Evolutionary conservation across 2,797 vertebrate genomes (phyloP).

Genomic region (Chelidonichthys spinosus): DNA sequence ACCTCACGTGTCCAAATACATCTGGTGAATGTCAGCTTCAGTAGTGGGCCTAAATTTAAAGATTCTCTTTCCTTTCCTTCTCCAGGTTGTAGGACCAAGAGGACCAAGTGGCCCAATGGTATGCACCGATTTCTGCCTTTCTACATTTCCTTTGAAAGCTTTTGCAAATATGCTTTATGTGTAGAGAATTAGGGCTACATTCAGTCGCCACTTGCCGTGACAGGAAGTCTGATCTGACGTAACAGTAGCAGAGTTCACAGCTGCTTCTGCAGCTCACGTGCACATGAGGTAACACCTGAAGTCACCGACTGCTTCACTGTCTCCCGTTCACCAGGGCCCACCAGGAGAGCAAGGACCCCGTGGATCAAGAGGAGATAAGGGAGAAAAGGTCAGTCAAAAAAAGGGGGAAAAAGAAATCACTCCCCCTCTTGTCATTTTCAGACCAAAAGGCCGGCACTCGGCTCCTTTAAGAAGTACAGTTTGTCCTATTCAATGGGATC

Average conservation of each 20-base stretch:
- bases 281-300: slow-evolving; percentile 32
- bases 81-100: slow-evolving; percentile 92
- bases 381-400: slow-evolving; percentile 88
- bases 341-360: slow-evolving; percentile 92
- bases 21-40: slow-evolving; percentile 22
- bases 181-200: neutral
- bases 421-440: slow-evolving; percentile 25
- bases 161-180: slow-evolving; percentile 1
- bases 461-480: slow-evolving; percentile 34
- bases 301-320: slow-evolving; percentile 30
- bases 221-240: slow-evolving; percentile 30
- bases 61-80: slow-evolving; percentile 12
- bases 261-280: slow-evolving; percentile 19
- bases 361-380: slow-evolving; percentile 91
- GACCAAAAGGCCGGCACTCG: slow-evolving; percentile 1
- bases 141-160: neutral
- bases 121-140: slow-evolving; percentile 28
- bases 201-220: slow-evolving; percentile 14
- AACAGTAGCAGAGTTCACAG: slow-evolving; percentile 40
- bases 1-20: slow-evolving; percentile 25
- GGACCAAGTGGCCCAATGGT: slow-evolving; percentile 94
- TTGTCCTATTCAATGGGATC: slow-evolving; percentile 32
- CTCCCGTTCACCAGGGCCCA: slow-evolving; percentile 86
- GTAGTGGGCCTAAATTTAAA: neutral
- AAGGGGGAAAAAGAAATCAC: neutral